Base-by-base conservation (phyloP, 2,888 invertebrate genomes). In the Agonopterix arenella region DNA sequence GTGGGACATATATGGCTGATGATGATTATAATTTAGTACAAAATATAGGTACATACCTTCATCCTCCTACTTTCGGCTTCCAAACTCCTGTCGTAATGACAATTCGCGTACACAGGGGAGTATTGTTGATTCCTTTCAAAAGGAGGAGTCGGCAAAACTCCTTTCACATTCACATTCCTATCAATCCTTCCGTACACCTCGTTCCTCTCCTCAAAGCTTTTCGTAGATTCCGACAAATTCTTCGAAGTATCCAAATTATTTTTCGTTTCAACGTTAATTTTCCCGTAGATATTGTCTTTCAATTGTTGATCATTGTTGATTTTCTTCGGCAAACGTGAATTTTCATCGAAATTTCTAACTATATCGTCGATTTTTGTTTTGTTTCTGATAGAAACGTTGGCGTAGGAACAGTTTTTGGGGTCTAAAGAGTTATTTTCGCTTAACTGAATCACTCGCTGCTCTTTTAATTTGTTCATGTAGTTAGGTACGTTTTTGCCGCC, bases 401-500 rank as follows among this genome's bases (percentile, higher is more conserved):
- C 73, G 58, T 89, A 89, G 0, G 84, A 78, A 48, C 80, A 76
- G 45, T 76, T 84, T 52, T 78, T 88, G 0, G 79, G 66, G 0
- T 89, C 89, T 0, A 81, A 45, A 0, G 72, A 56, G 43, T 86
- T 89, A 49, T 88, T 88, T 46, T 89, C 89, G 43, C 68, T 77
- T 1, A 84, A 50, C 0, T 70, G 52, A 4, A 81, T 66, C 56
- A 90, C 70, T 78, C 88, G 79, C 28, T 68, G 70, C 83, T 91
- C 56, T 80, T 74, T 90, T 78, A 52, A 90, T 73, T 81, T 92
- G 77, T 91, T 92, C 47, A 93, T 91, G 62, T 92, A 92, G 59
- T 91, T 93, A 13, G 90, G 89, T 3, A 84, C 55, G 0, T 92
- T 84, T 66, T 92, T 91, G 8, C 92, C 91, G 0, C 94, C 95